Evolutionary conservation across 2,113 vertebrate species (phyloP).

Genomic region (Lamprologus sp.): DNA sequence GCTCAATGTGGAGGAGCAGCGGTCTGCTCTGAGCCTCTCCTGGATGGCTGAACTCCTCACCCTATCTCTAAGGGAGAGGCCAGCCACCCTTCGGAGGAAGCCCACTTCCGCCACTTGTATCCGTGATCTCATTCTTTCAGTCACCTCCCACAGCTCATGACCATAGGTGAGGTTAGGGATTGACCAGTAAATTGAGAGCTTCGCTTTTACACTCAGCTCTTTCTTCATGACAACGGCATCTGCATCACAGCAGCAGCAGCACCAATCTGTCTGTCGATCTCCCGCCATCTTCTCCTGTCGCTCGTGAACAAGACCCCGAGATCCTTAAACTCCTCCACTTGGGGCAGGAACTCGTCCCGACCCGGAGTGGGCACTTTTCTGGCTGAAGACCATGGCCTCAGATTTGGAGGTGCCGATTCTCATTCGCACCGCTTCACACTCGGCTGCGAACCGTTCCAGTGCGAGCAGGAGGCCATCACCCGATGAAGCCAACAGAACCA

Average conservation of each 20-base stretch:
- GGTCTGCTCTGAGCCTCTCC: background rate
- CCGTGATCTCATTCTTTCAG: background rate
- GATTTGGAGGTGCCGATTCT: background rate
- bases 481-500: background rate
- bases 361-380: background rate
- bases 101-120: background rate
- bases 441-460: accelerated
- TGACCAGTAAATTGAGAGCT: background rate
- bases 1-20: background rate
- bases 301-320: background rate
- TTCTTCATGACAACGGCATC: background rate
- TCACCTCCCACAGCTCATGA: background rate
- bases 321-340: background rate
- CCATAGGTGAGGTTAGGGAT: background rate
- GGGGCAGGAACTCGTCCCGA: background rate
- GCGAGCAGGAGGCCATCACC: background rate
- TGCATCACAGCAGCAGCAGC: background rate
- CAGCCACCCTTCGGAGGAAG: background rate
- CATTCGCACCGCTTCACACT: background rate
- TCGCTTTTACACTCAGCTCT: background rate
- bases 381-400: background rate
- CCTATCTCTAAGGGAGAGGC: background rate
- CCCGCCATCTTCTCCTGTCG: background rate
- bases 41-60: background rate
- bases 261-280: background rate